phyloP scores from a whole-genome alignment of 2,888 invertebrate species.

The Torymus texanus region DNA sequence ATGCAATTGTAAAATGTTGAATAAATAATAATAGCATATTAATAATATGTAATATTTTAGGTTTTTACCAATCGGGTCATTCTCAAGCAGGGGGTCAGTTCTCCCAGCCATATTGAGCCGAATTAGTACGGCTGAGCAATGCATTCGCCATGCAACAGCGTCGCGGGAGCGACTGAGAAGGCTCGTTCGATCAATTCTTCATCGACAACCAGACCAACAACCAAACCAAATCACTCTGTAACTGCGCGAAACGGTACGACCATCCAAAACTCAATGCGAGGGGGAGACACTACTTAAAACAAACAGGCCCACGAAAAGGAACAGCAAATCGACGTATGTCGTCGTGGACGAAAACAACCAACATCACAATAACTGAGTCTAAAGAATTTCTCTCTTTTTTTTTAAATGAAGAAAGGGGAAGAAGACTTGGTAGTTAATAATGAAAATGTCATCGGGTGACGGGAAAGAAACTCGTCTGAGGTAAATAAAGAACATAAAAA shows the following conservation, averaged over 20 bases:
- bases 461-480: constrained; percentile 46
- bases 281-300: constrained; percentile 43
- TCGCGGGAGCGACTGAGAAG: constrained; percentile 75
- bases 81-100: constrained; percentile 78
- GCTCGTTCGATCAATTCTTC: constrained; percentile 73
- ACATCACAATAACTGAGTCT: constrained; percentile 42
- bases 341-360: constrained; percentile 43
- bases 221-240: constrained; percentile 56
- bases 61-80: constrained; percentile 78
- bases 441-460: constrained; percentile 47
- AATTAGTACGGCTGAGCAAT: constrained; percentile 71
- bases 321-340: constrained; percentile 41
- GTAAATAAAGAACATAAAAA: constrained; percentile 50
- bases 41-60: constrained; percentile 20
- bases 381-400: constrained; percentile 37
- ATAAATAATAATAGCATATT: too few relatives aligned
- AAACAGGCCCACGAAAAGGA: constrained; percentile 45
- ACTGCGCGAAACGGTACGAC: constrained; percentile 55
- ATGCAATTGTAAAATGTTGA: too few relatives aligned
- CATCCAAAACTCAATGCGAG: constrained; percentile 43
- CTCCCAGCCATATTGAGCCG: constrained; percentile 82
- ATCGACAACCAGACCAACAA: constrained; percentile 56
- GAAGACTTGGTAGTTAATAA: constrained; percentile 59
- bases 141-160: constrained; percentile 74
- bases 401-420: constrained; percentile 6